Percentiles rank a stretch among this genome's conserved stretches.
Evolutionary conservation across 2,113 vertebrate genomes (phyloP).

Genomic region (Phoenicopterus ruber): DNA sequence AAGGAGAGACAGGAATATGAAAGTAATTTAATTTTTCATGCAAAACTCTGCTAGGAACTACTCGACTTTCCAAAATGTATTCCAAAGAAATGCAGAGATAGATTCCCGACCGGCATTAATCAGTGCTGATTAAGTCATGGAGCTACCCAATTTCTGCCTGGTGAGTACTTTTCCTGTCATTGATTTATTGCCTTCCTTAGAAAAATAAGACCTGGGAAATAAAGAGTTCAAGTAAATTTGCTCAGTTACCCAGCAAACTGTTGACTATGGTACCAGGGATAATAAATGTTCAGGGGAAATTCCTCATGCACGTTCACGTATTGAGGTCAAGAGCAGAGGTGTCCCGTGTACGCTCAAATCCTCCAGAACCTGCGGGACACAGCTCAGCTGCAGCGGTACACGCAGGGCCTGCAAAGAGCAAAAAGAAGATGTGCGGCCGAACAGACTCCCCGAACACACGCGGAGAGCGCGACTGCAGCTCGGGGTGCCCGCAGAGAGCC

Average conservation of each 20-base stretch:
- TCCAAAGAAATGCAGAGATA: constrained; percentile 63
- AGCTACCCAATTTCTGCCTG: constrained; percentile 68
- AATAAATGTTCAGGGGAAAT: constrained; percentile 47
- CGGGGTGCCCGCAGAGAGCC: neutral
- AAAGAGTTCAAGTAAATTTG: constrained; percentile 66
- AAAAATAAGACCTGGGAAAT: constrained; percentile 68
- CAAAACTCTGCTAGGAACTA: constrained; percentile 30
- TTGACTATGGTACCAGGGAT: constrained; percentile 52
- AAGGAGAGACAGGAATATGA: neutral
- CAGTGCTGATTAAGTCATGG: constrained; percentile 69
- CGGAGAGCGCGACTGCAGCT: neutral
- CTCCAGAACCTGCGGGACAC: neutral
- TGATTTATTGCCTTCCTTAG: constrained; percentile 67
- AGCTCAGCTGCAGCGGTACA: neutral
- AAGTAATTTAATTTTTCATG: constrained; percentile 41
- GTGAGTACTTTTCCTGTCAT: constrained; percentile 69
- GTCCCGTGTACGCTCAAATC: neutral
- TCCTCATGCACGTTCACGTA: neutral
- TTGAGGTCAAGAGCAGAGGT: neutral
- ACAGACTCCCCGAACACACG: neutral
- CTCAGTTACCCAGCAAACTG: constrained; percentile 57
- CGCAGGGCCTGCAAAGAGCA: neutral
- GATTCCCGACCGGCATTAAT: constrained; percentile 65
- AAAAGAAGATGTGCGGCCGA: neutral
- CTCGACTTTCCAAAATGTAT: constrained; percentile 60